Percentiles rank a stretch among this genome's conserved stretches.
These are phyloP conservation scores for Ischnus inquisitorius DNA, from an alignment of 2,888 invertebrate species.

Conservation along the genomic window DNA sequence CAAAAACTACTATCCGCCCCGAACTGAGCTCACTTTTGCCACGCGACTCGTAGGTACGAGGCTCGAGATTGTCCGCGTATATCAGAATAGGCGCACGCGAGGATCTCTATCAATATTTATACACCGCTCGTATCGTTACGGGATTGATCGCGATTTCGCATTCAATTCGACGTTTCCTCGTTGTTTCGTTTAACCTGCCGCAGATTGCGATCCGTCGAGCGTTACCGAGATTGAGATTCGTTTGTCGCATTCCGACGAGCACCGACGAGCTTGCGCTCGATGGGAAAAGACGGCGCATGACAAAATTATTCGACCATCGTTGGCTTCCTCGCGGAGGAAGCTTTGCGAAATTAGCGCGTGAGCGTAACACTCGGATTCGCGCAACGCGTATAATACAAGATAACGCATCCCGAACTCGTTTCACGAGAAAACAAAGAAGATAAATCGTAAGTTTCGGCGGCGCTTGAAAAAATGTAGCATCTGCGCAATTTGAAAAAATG, in stretches of 20 bases:
- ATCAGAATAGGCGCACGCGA: conserved; percentile 53
- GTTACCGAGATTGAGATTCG: conserved; percentile 30
- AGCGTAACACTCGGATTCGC: too few relatives aligned
- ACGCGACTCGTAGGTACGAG: conserved; percentile 56
- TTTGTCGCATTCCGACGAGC: background rate
- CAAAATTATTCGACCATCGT: too few relatives aligned
- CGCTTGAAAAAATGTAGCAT: too few relatives aligned
- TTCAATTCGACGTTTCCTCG: conserved; percentile 2
- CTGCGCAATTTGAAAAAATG: too few relatives aligned
- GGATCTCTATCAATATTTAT: conserved; percentile 80
- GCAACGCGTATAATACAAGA: too few relatives aligned
- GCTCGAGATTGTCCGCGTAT: conserved; percentile 47
- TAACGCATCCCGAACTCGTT: too few relatives aligned
- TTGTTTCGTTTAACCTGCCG: conserved; percentile 41
- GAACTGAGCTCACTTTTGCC: conserved; percentile 48
- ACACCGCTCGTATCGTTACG: conserved; percentile 65
- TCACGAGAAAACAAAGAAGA: too few relatives aligned
- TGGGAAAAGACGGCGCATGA: too few relatives aligned
- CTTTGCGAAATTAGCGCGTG: too few relatives aligned
- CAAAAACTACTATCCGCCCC: conserved; percentile 3
- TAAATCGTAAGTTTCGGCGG: too few relatives aligned
- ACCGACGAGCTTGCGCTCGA: too few relatives aligned
- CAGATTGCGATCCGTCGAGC: background rate
- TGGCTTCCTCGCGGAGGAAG: too few relatives aligned
- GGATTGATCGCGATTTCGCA: conserved; percentile 24